These are phyloP conservation scores for Tetramorium alpestre DNA, from an alignment of 1,140 invertebrate genomes.

Conservation along the genomic window DNA sequence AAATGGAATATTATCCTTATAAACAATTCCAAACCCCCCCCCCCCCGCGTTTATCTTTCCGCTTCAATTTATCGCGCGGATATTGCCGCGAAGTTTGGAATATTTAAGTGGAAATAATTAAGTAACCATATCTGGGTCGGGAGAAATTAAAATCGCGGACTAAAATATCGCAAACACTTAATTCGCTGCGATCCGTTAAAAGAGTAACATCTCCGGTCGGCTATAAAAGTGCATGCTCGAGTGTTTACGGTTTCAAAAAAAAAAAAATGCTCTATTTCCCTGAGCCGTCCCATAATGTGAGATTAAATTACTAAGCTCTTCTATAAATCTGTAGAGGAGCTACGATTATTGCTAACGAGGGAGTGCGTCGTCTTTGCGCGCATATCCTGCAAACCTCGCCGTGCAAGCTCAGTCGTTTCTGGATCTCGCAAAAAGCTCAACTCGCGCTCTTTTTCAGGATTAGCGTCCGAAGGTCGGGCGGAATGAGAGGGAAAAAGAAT, in stretches of 20 bases:
- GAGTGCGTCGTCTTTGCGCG: neutral
- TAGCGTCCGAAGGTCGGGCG: slow-evolving; percentile 67
- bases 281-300: neutral
- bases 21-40: slow-evolving; percentile 28
- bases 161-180: neutral
- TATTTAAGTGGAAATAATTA: neutral
- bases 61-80: neutral
- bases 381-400: slow-evolving; percentile 5
- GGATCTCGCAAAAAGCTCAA: slow-evolving; percentile 80
- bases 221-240: neutral
- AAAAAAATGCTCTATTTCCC: neutral
- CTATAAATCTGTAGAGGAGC: slow-evolving; percentile 35
- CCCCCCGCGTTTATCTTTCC: neutral
- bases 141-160: neutral
- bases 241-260: neutral
- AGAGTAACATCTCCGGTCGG: neutral
- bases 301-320: slow-evolving; percentile 38
- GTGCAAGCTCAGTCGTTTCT: slow-evolving; percentile 73
- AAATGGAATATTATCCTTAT: slow-evolving; percentile 51
- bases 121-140: neutral
- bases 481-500: slow-evolving; percentile 13
- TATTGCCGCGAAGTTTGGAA: neutral
- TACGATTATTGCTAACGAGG: slow-evolving; percentile 49
- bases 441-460: slow-evolving; percentile 80
- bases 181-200: neutral